Base-by-base conservation (phyloP, 2,888 invertebrate species). In the Teleiodes luculella region DNA sequence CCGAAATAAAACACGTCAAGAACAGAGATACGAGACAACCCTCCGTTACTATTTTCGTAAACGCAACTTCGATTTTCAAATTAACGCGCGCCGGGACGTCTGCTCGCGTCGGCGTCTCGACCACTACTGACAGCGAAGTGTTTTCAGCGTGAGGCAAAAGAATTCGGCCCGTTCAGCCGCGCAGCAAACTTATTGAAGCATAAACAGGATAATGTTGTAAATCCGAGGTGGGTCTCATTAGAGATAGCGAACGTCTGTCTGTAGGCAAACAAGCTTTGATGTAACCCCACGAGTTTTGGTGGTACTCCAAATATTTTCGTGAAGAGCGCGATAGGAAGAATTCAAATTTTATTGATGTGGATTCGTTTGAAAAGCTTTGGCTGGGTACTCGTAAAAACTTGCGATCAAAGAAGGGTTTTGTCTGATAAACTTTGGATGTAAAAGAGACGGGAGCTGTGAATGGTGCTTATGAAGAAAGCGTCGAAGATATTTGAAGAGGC, bases 1-100 rank as follows among this genome's bases (percentile, higher is more conserved):
- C 68, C 61, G 13, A 65, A 66, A 63, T 64, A 67, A 57, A 58
- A 64, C 60, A 45, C 61, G 61, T 59, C 61, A 65, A 66, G 62
- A 60, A 59, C 58, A 33, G 52, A 36, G 52, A 53, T 45, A 50
- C 14, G 55, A 63, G 60, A 64, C 62, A 59, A 63, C 59, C 63
- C 62, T 57, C 61, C 70, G 71, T 65, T 74, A 79, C 75, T 83
- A 83, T 82, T 81, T 79, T 81, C 83, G 83, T 79, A 75, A 43
- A 68, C 62, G 70, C 20, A 68, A 70, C 66, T 70, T 68, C 52
- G 43, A 20, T 57, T 24, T 31, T 31, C 69, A 62, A 56, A 20
- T 51, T 28, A 20, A 20, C n/a, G 13, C 43, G 13, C 59, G 46
- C 60, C 61, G 72, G 62, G 69, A 57, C 83, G 72, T 64, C 77